Conservation (phyloP, 2,113 vertebrate genomes). For the Sphaerodactylus townsendi region DNA sequence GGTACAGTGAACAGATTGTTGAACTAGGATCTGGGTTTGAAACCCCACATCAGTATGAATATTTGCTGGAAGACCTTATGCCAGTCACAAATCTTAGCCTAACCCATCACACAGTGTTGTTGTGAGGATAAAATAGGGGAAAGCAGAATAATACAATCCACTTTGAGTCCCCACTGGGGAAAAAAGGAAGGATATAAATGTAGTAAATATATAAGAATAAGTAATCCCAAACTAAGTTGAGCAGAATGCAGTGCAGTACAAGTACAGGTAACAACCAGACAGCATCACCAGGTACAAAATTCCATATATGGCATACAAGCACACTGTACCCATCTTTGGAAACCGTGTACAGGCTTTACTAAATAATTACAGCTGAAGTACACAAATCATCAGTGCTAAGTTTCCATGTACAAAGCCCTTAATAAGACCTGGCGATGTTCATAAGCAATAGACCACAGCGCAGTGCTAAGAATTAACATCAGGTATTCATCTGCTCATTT, state of each 20-base stretch:
- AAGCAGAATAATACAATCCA: too few relatives aligned
- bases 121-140: too few relatives aligned
- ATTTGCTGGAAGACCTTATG: too few relatives aligned
- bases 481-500: background rate
- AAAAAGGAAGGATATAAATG: too few relatives aligned
- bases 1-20: too few relatives aligned
- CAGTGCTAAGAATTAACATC: background rate
- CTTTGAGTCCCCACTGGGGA: too few relatives aligned
- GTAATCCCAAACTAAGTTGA: background rate
- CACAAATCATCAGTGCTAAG: background rate
- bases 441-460: background rate
- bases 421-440: background rate
- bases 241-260: background rate
- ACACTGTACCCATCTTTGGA: background rate
- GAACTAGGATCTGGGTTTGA: too few relatives aligned
- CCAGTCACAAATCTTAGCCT: too few relatives aligned
- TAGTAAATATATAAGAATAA: too few relatives aligned
- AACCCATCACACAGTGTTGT: too few relatives aligned
- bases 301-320: background rate
- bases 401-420: background rate
- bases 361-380: too few relatives aligned
- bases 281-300: background rate
- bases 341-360: background rate
- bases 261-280: background rate
- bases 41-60: too few relatives aligned